phyloP scores from a whole-genome alignment of 2,797 vertebrate species.

The Ispidina picta region DNA sequence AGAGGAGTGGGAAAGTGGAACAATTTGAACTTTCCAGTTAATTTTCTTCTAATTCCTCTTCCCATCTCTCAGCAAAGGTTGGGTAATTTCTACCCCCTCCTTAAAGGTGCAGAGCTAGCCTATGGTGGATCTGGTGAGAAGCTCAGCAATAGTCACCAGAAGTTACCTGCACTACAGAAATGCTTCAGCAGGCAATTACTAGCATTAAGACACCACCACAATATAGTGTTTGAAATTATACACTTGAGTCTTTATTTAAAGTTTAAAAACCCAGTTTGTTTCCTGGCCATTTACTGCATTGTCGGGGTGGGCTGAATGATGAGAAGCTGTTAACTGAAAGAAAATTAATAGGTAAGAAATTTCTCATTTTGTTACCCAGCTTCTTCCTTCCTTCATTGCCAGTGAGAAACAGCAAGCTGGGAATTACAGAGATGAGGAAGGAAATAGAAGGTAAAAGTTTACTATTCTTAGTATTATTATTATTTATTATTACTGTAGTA shows the following conservation, averaged over 20 bases:
- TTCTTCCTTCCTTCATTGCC: conserved; percentile 31
- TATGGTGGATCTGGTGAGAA: background rate
- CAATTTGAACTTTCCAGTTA: background rate
- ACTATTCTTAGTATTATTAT: background rate
- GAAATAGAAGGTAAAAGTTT: background rate
- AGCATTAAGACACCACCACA: background rate
- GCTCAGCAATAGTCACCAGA: background rate
- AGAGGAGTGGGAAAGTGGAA: background rate
- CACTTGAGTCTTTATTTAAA: background rate
- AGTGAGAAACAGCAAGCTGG: conserved; percentile 50
- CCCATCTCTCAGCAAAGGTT: background rate
- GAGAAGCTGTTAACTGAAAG: conserved; percentile 30
- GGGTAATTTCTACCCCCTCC: background rate
- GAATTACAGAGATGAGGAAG: background rate
- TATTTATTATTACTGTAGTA: background rate
- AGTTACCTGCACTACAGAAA: background rate
- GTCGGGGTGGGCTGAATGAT: background rate
- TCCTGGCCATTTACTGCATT: background rate
- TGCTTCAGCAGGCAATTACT: background rate
- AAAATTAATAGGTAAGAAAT: conserved; percentile 63
- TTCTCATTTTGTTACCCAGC: conserved; percentile 54
- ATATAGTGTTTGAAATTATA: background rate
- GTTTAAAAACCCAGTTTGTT: background rate
- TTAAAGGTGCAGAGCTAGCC: background rate
- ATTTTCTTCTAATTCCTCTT: background rate